phyloP scores from a whole-genome alignment of 2,113 vertebrate genomes.

The Nerophis lumbriciformis region DNA sequence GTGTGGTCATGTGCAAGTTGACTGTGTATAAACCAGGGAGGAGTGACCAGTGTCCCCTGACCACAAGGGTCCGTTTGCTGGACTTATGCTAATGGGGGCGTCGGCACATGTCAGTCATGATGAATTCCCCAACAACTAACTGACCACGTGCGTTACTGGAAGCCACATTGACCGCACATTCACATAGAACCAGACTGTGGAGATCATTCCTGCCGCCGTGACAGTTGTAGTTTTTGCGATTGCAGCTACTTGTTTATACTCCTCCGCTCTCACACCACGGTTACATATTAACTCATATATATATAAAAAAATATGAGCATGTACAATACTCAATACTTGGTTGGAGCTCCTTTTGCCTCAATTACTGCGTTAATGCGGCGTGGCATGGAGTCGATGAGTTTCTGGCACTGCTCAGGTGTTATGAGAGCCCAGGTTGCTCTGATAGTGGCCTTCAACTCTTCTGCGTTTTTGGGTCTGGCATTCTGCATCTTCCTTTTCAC shows the following conservation, averaged over 20 bases:
- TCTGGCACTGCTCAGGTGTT: too few relatives aligned
- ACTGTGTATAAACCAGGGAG: conserved; percentile 9
- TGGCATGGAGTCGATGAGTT: too few relatives aligned
- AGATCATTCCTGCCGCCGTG: conserved; percentile 15
- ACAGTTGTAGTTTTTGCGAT: conserved; percentile 17
- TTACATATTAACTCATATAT: conserved; percentile 55
- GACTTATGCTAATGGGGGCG: conserved; percentile 44
- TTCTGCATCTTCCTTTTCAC: too few relatives aligned
- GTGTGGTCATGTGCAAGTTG: conserved; percentile 33
- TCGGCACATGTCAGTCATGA: conserved; percentile 57
- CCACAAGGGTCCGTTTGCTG: conserved; percentile 41
- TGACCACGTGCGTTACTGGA: conserved; percentile 53
- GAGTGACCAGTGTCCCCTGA: conserved; percentile 27
- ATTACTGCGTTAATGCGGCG: too few relatives aligned
- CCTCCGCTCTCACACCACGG: not conserved
- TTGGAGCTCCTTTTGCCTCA: too few relatives aligned
- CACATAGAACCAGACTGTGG: not conserved
- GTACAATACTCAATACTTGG: too few relatives aligned
- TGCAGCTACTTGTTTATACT: conserved; percentile 7
- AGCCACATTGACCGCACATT: too few relatives aligned
- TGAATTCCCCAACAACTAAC: conserved; percentile 48
- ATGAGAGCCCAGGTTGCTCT: too few relatives aligned
- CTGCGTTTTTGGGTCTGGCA: too few relatives aligned
- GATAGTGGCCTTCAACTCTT: too few relatives aligned
- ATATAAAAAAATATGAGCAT: too few relatives aligned